phyloP scores from a whole-genome alignment of 1,140 invertebrate genomes.

The Andrena cerasifolii region DNA sequence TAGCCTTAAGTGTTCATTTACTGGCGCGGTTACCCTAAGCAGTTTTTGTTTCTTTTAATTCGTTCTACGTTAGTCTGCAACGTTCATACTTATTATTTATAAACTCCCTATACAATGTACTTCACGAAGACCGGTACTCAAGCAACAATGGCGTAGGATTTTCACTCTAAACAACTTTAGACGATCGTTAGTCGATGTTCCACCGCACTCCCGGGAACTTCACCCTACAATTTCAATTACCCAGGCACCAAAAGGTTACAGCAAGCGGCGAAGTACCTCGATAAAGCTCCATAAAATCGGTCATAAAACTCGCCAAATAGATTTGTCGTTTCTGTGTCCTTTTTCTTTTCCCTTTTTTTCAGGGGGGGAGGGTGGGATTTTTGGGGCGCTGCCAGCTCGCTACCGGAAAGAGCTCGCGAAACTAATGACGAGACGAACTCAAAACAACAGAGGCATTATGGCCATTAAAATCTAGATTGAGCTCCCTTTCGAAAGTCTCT shows the following conservation, averaged over 20 bases:
- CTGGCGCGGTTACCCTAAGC: too few relatives aligned
- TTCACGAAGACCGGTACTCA: too few relatives aligned
- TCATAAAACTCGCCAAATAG: conserved; percentile 26
- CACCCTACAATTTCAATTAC: conserved; percentile 27
- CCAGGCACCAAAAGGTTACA: background rate
- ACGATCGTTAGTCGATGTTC: too few relatives aligned
- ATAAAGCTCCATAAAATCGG: conserved; percentile 34
- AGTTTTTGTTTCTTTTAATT: too few relatives aligned
- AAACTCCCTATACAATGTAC: too few relatives aligned
- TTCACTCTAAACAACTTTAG: too few relatives aligned
- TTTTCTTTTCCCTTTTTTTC: background rate
- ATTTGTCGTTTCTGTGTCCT: background rate
- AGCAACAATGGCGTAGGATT: too few relatives aligned
- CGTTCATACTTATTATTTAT: too few relatives aligned
- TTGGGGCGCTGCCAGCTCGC: conserved; percentile 47
- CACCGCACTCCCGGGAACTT: background rate
- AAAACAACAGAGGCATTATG: conserved; percentile 57
- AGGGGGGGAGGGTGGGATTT: background rate
- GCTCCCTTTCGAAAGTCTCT: conserved; percentile 20
- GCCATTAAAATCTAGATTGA: conserved; percentile 58
- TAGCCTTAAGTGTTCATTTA: too few relatives aligned
- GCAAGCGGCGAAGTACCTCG: conserved; percentile 2
- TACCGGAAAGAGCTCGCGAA: conserved; percentile 48
- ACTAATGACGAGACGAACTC: conserved; percentile 62
- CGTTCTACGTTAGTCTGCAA: too few relatives aligned